Percentiles rank a stretch among this genome's conserved stretches.
These are phyloP conservation scores for Hylaeus volcanicus DNA, from an alignment of 1,140 invertebrate genomes.

Conservation along the genomic window DNA sequence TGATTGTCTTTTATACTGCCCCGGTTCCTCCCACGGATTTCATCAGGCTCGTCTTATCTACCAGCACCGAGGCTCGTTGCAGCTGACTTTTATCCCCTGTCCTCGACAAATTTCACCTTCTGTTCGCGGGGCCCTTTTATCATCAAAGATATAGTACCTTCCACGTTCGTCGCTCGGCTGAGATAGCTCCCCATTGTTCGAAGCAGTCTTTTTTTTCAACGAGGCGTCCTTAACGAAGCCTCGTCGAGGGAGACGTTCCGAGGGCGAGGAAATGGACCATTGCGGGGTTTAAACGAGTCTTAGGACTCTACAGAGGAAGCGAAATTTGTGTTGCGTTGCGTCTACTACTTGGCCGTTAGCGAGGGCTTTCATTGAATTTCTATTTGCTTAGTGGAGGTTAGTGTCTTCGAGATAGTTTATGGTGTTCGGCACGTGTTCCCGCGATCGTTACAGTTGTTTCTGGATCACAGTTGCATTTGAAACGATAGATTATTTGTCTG, in stretches of 20 bases:
- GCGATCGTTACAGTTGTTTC: too few relatives aligned
- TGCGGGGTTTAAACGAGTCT: neutral
- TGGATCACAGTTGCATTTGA: too few relatives aligned
- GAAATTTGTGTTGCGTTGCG: neutral
- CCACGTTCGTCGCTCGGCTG: neutral
- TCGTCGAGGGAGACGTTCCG: neutral
- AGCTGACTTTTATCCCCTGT: neutral
- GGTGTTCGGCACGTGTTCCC: too few relatives aligned
- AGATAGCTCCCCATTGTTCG: neutral
- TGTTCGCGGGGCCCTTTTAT: neutral
- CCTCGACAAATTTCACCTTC: neutral
- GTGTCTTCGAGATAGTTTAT: too few relatives aligned
- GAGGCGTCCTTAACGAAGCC: neutral
- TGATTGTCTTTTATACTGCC: neutral
- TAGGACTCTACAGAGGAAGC: too few relatives aligned
- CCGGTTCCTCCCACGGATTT: neutral
- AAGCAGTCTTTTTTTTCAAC: neutral
- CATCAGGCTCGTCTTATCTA: neutral
- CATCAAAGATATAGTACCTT: neutral
- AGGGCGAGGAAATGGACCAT: neutral
- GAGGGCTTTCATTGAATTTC: too few relatives aligned
- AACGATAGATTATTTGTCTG: too few relatives aligned
- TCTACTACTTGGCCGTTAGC: too few relatives aligned
- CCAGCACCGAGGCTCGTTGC: too few relatives aligned
- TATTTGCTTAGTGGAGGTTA: too few relatives aligned